phyloP scores from a whole-genome alignment of 2,888 invertebrate genomes.

The Drepana falcataria region DNA sequence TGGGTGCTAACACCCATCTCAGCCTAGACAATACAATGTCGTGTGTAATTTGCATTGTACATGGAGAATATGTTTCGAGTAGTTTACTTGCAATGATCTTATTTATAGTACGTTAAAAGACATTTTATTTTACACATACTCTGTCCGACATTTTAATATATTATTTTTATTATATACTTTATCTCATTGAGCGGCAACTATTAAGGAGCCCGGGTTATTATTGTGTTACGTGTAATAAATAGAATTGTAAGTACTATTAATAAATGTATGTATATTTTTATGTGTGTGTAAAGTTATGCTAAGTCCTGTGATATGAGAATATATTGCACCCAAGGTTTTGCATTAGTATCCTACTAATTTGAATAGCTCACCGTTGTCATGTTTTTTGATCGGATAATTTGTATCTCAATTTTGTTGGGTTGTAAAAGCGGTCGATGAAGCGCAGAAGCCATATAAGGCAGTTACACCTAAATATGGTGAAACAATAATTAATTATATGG shows the following conservation, averaged over 20 bases:
- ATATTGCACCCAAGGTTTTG: slow-evolving; percentile 46
- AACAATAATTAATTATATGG: slow-evolving; percentile 26
- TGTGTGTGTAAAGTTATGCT: slow-evolving; percentile 46
- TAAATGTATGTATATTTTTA: slow-evolving; percentile 43
- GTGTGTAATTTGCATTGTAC: not conserved
- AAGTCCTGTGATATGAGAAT: slow-evolving; percentile 56
- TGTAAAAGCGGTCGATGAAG: slow-evolving; percentile 4
- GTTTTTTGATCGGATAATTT: not conserved
- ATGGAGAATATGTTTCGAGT: not conserved
- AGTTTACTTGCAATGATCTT: not conserved
- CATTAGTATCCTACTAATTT: slow-evolving; percentile 7
- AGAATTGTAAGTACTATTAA: slow-evolving; percentile 26
- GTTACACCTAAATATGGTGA: slow-evolving; percentile 26
- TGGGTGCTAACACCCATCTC: too few relatives aligned
- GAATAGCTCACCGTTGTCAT: not conserved
- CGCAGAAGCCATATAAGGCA: slow-evolving; percentile 53
- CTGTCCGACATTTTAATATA: not conserved
- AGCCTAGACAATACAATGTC: not conserved
- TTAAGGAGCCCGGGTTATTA: slow-evolving; percentile 20
- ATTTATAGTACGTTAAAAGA: not conserved
- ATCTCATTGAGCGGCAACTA: not conserved
- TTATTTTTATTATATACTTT: not conserved
- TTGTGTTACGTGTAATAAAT: slow-evolving; percentile 8
- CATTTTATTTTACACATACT: not conserved
- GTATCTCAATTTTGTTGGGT: not conserved